Conservation (phyloP, 2,888 invertebrate genomes). For the Lasioglossum vierecki region DNA sequence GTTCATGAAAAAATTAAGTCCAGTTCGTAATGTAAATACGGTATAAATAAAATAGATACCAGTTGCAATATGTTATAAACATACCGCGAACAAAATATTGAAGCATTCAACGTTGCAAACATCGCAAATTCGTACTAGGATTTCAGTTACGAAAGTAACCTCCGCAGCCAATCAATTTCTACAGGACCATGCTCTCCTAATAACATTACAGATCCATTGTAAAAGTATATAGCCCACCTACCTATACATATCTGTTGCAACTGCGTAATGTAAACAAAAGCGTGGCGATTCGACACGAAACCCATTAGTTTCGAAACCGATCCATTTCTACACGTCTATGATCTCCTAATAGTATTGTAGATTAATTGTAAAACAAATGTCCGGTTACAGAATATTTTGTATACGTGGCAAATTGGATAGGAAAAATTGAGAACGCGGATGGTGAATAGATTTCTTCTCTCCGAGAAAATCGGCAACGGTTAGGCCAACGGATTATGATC, state of each 20-base stretch:
- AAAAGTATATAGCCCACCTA: not conserved
- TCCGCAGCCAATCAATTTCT: not conserved
- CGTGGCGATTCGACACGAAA: not conserved
- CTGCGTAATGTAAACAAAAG: not conserved
- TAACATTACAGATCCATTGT: not conserved
- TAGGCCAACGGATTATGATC: conserved; percentile 1
- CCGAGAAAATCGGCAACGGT: not conserved
- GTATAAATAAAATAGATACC: not conserved
- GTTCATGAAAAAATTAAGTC: not conserved
- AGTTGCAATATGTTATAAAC: not conserved
- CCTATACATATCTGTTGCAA: not conserved
- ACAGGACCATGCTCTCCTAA: not conserved
- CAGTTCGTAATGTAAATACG: not conserved
- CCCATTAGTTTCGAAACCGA: not conserved
- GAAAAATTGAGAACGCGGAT: not conserved
- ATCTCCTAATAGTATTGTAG: conserved; percentile 1
- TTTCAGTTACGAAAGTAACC: conserved; percentile 3
- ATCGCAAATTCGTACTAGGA: not conserved
- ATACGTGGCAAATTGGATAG: too few species aligned
- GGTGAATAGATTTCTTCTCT: not conserved
- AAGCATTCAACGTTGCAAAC: not conserved
- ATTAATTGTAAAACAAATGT: not conserved
- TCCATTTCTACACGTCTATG: not conserved
- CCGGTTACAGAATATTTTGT: not conserved
- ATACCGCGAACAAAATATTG: not conserved